Evolutionary conservation across 2,888 invertebrate species (phyloP), one percentile per base, ranked within the genome.

Genomic region (Drosophila falleni): DNA sequence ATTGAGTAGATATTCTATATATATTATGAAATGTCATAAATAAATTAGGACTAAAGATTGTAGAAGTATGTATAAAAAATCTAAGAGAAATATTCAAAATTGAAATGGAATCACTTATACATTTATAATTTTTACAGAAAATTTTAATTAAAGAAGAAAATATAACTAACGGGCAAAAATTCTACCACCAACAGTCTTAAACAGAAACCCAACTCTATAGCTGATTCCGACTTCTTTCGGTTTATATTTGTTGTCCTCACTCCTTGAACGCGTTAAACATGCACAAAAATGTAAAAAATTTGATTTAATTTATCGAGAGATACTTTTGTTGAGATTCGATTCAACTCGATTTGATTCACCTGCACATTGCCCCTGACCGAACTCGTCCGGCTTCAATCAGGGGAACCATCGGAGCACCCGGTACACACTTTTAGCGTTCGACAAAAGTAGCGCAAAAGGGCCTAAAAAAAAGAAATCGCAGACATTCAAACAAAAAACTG

Each of bases 291-390:
- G 54, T 66, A 16, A 85, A 81, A 79, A 74, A 87, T 87, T 67
- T 81, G 88, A 83, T 85, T 83, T 83, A 83, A 83, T 83, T 83
- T 81, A 85, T 79, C 85, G 84, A 67, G 55, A 75, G 64, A 75
- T 81, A 71, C 84, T 70, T 74, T 60, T 61, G 46, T 5, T 50
- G 62, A 49, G 29, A 5, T 44, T 49, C 56, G 80, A 49, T 29
- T 31, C 51, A 42, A 50, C n/a, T 15, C 37, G 39, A 37, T 46
- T 47, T 46, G 78, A 78, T 70, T 72, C 81, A 78, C 81, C 74
- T 68, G 70, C 71, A 54, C 9, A 16, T n/a, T 8, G 3, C 13
- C 39, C 6, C 42, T 15, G 26, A 23, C 26, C 56, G 11, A 29
- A 15, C 46, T 9, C 11, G 10, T 6, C 31, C 15, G 6, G 11